These are phyloP conservation scores for Dicyrtoma fusca DNA, from an alignment of 2,888 invertebrate species.

Conservation along the genomic window DNA sequence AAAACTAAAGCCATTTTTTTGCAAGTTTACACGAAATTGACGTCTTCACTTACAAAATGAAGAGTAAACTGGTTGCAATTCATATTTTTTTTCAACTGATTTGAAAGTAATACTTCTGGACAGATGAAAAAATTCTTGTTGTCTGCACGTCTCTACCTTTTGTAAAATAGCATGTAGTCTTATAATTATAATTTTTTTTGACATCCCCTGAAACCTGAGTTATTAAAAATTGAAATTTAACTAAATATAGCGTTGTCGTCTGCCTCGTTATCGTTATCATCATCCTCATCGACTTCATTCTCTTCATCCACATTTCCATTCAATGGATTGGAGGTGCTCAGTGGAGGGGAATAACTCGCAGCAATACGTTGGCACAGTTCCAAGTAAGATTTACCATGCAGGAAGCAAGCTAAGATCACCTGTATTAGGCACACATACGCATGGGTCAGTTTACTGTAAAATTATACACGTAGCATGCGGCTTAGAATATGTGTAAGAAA, in stretches of 20 bases:
- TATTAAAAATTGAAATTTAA: constrained; percentile 25
- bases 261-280: constrained; percentile 15
- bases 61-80: no score
- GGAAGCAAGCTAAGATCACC: constrained; percentile 46
- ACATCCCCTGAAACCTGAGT: constrained; percentile 11
- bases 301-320: constrained; percentile 39
- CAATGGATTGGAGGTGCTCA: constrained; percentile 3
- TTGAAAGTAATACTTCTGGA: no score
- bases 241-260: constrained; percentile 27
- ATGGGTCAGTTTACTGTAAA: no score
- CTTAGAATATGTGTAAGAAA: no score
- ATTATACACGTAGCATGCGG: no score
- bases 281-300: constrained; percentile 31
- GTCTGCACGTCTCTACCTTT: constrained; percentile 34
- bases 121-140: constrained; percentile 11
- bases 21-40: not conserved
- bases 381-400: constrained; percentile 43
- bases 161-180: constrained; percentile 4
- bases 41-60: not conserved
- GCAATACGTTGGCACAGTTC: constrained; percentile 42
- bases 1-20: constrained; percentile 21
- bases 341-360: constrained; percentile 23
- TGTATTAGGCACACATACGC: not conserved
- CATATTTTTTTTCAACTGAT: no score
- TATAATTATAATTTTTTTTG: constrained; percentile 26